Evolutionary conservation across 2,113 vertebrate genomes (phyloP), one percentile per base, ranked within the genome.

Genomic region (Fukomys damarensis): DNA sequence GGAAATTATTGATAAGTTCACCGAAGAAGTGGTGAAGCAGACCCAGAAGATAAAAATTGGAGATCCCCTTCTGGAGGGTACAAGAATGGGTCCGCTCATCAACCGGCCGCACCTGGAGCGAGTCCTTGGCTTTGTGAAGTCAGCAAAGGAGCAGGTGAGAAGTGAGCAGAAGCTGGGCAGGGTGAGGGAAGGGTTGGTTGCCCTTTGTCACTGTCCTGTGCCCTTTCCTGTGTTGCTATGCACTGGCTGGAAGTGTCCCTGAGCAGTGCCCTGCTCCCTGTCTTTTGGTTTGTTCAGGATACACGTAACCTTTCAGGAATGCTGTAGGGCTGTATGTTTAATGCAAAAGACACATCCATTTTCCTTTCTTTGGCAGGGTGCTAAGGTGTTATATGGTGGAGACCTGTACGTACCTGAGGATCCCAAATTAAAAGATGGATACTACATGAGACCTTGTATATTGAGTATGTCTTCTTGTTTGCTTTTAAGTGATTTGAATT

Each of bases 1-100:
- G 81, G 99, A 99, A 43, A 99, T 99, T 84, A 77, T 99, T 98
- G 98, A 99, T 12, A 96, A 97, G 89, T 99, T 99, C 98, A 98
- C 99, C 58, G 98, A 99, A 61, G 98, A 99, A 86, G 99, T 99
- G 86, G 99, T 99, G 89, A 99, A 99, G 89, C 98, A 98, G 98
- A 99, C 99, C 11, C 99, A 99, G 96, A 98, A 98, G 91, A 99
- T 99, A 89, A 94, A 98, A 91, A 82, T 99, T 80, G 99, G 99
- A 28, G 99, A 99, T 97, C 99, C 99, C 0, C 98, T 99, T 83
- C 98, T 99, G 89, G 98, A 99, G 14, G 98, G 97, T 41, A 99
- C 99, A 0, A 98, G 99, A 43, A 99, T 99, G 99, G 99, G 99
- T 28, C 99, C 99, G 0, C 98, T 99, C 90, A 99, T 99, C 98